Evolutionary conservation across 2,113 vertebrate species (phyloP).

Genomic region (Grammomys surdaster): DNA sequence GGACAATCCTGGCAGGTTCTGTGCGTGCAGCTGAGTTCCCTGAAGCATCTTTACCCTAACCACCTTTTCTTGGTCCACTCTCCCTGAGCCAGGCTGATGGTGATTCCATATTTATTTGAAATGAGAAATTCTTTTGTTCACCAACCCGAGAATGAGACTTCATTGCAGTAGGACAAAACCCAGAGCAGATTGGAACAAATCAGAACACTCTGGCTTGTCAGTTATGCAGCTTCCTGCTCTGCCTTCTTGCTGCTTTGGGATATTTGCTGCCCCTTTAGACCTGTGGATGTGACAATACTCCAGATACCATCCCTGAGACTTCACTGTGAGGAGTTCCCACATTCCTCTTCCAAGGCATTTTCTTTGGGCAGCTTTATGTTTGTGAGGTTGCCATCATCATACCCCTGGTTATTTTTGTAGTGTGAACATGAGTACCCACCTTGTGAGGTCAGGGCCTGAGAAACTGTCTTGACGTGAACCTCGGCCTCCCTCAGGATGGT

Average conservation of each 20-base stretch:
- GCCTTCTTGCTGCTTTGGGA: background rate
- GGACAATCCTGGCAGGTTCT: background rate
- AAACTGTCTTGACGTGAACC: background rate
- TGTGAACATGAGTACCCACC: background rate
- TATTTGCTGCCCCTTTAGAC: background rate
- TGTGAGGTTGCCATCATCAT: background rate
- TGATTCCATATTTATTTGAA: constrained; percentile 6
- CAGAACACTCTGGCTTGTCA: background rate
- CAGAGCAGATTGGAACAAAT: constrained; percentile 29
- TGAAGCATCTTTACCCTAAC: background rate
- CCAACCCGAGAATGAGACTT: constrained; percentile 51
- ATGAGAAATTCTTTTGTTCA: constrained; percentile 52
- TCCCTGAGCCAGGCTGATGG: background rate
- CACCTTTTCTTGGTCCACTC: background rate
- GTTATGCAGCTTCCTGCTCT: background rate
- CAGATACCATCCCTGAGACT: background rate
- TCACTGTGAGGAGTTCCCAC: background rate
- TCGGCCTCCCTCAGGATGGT: background rate
- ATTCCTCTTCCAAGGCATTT: background rate
- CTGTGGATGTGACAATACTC: background rate
- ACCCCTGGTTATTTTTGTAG: background rate
- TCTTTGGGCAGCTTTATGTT: background rate
- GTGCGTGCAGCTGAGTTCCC: background rate
- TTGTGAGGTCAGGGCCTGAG: background rate
- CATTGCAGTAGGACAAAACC: constrained; percentile 63